Evolutionary conservation across 2,797 vertebrate genomes (phyloP).

Genomic region (Nyctalus aviator): DNA sequence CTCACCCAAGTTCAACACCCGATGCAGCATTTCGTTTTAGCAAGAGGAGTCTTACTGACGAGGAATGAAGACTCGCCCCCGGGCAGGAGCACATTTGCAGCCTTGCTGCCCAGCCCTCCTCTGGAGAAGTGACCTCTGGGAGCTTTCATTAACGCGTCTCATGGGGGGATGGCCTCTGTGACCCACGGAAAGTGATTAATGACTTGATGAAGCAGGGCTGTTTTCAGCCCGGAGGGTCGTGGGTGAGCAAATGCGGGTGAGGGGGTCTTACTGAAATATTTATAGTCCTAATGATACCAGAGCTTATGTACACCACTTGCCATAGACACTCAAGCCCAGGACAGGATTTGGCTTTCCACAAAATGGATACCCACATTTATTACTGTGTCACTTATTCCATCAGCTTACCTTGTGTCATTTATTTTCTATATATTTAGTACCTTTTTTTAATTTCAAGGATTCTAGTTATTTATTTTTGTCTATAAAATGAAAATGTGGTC

Average conservation of each 20-base stretch:
- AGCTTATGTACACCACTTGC: conserved; percentile 38
- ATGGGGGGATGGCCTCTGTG: not conserved
- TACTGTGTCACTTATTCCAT: conserved; percentile 17
- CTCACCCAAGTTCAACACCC: not conserved
- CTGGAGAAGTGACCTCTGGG: not conserved
- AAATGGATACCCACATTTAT: conserved; percentile 32
- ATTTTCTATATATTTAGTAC: not conserved
- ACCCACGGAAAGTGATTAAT: not conserved
- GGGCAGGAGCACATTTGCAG: not conserved
- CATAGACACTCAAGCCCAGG: not conserved
- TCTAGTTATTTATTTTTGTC: conserved; percentile 56
- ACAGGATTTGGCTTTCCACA: conserved; percentile 46
- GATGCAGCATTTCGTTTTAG: not conserved
- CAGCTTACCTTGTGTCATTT: not conserved
- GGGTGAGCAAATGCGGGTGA: not conserved
- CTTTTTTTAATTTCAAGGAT: not conserved
- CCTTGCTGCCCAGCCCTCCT: not conserved
- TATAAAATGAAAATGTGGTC: conserved; percentile 44
- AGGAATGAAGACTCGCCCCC: not conserved
- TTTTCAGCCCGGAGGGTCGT: conserved; percentile 28
- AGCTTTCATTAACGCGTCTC: conserved; percentile 50
- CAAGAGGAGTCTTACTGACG: not conserved
- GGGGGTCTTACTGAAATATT: conserved; percentile 51
- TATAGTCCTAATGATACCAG: conserved; percentile 26
- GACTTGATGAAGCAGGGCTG: not conserved